A percentile compares a stretch with the other conserved stretches of the same genome.
phyloP scores from a whole-genome alignment of 2,113 vertebrate genomes.

The Leuciscus idus region DNA sequence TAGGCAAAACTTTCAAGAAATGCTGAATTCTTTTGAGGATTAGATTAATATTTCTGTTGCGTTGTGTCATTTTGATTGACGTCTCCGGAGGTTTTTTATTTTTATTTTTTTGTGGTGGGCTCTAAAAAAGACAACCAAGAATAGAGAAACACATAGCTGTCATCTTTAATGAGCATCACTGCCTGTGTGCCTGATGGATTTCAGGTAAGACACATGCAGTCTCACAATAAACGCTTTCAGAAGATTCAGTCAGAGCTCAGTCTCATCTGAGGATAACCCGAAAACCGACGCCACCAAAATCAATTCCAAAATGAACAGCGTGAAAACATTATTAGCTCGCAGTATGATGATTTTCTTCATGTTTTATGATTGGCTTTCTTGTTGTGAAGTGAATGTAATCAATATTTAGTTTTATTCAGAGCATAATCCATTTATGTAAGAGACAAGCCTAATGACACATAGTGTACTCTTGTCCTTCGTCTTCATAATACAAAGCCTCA shows the following conservation, averaged over 20 bases:
- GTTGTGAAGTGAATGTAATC: slow-evolving; percentile 3
- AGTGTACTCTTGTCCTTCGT: slow-evolving; percentile 42
- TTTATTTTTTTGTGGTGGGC: background rate
- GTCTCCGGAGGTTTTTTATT: background rate
- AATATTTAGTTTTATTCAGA: slow-evolving; percentile 30
- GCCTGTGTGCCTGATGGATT: background rate
- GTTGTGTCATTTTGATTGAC: slow-evolving; percentile 29
- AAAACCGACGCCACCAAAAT: slow-evolving; percentile 8
- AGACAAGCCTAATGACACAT: slow-evolving; percentile 28
- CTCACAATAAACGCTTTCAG: slow-evolving; percentile 2
- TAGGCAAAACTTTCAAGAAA: slow-evolving; percentile 13
- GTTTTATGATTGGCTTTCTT: slow-evolving; percentile 34
- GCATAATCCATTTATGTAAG: slow-evolving; percentile 37
- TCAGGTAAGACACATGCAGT: slow-evolving; percentile 20
- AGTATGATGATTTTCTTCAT: slow-evolving; percentile 41
- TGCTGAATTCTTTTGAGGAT: background rate
- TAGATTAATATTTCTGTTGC: slow-evolving; percentile 32
- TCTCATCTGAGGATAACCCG: background rate
- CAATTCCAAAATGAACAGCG: slow-evolving; percentile 35
- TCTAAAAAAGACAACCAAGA: slow-evolving; percentile 11
- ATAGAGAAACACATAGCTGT: background rate
- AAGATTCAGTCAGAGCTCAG: slow-evolving; percentile 11
- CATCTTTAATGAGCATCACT: slow-evolving; percentile 31
- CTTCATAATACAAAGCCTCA: slow-evolving; percentile 44
- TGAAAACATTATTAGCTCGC: slow-evolving; percentile 32